These are phyloP conservation scores for Toxotes jaculatrix DNA, from an alignment of 2,113 vertebrate genomes.

Conservation along the genomic window DNA sequence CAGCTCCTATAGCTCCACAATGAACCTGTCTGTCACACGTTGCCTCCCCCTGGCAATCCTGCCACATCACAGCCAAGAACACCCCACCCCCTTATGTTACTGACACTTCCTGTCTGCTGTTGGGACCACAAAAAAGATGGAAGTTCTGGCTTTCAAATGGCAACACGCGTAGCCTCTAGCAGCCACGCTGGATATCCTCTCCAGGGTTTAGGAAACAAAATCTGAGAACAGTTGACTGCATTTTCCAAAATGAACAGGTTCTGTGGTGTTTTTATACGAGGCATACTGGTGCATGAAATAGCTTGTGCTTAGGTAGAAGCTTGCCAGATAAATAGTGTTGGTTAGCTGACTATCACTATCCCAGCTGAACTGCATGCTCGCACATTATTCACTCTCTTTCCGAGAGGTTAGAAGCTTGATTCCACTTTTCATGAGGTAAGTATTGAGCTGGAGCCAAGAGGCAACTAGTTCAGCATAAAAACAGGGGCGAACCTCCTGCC, in stretches of 20 bases:
- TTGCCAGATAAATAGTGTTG: background rate
- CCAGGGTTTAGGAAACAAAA: background rate
- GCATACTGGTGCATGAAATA: background rate
- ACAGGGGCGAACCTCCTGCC: no score
- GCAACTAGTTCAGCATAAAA: background rate
- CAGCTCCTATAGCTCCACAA: conserved; percentile 56
- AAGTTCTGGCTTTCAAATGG: conserved; percentile 21
- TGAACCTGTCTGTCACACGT: conserved; percentile 64
- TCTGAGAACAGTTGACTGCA: background rate
- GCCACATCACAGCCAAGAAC: conserved; percentile 39
- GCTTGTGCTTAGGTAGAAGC: background rate
- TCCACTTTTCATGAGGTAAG: no score
- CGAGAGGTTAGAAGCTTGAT: background rate
- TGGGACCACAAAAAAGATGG: conserved; percentile 22
- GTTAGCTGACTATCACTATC: background rate
- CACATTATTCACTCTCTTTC: background rate
- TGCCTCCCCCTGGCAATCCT: conserved; percentile 33
- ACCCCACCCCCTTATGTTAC: conserved; percentile 24
- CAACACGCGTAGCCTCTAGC: background rate
- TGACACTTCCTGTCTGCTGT: conserved; percentile 53
- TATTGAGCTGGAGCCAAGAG: background rate
- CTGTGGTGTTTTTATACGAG: background rate
- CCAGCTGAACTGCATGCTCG: background rate
- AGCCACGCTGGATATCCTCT: background rate
- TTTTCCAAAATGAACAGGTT: background rate